These are phyloP conservation scores for Ctenochaetus hawaiiensis DNA, from an alignment of 2,797 vertebrate species.

Conservation along the genomic window DNA sequence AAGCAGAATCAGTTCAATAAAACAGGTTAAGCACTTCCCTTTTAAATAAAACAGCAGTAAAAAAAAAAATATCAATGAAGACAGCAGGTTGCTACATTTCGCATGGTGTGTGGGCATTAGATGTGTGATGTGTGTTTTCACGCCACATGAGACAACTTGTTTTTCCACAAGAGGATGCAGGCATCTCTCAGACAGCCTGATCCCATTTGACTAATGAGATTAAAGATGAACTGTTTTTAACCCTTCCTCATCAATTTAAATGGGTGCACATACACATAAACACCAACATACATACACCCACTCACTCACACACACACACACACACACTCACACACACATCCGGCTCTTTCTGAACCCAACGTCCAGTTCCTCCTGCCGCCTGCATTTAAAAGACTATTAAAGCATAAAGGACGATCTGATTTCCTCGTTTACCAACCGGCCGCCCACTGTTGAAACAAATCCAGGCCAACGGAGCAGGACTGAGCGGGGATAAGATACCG, in stretches of 20 bases:
- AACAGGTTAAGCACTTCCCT: not conserved
- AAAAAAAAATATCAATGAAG: constrained; percentile 17
- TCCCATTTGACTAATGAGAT: constrained; percentile 78
- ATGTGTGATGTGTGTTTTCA: not conserved
- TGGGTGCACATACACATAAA: constrained; percentile 12
- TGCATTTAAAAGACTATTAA: constrained; percentile 46
- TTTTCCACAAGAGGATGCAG: constrained; percentile 52
- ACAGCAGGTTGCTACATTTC: not conserved
- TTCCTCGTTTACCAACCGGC: constrained; percentile 4
- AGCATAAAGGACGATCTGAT: constrained; percentile 36
- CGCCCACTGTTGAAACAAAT: constrained; percentile 27
- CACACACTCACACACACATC: not conserved
- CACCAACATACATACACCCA: not conserved
- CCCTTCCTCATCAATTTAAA: constrained; percentile 51
- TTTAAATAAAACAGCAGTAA: not conserved
- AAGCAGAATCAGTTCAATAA: not conserved
- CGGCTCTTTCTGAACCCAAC: not conserved
- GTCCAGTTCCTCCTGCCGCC: constrained; percentile 14
- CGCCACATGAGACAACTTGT: constrained; percentile 27
- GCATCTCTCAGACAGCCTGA: constrained; percentile 71
- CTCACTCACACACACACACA: constrained; percentile 12
- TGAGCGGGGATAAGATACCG: not conserved
- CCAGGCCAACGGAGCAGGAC: not conserved
- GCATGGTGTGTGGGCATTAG: not conserved
- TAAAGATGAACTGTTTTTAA: constrained; percentile 71